A percentile compares a stretch with the other conserved stretches of the same genome.
Conservation (phyloP, 2,113 vertebrate species). For the Bolborhynchus lineola region DNA sequence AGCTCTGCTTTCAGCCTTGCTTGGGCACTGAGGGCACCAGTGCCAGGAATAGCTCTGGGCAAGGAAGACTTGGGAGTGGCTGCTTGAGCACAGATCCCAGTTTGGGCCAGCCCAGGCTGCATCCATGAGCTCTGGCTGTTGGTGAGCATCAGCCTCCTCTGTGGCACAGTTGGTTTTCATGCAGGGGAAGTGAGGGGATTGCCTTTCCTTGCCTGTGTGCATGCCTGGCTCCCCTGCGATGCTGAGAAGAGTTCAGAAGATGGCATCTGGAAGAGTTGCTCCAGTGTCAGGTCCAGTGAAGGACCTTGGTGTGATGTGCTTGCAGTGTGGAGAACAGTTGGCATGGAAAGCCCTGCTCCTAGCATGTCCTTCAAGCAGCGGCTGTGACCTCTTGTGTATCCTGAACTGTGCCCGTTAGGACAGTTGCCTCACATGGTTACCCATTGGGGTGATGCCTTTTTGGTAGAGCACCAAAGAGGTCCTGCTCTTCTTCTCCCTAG, state of each 20-base stretch:
- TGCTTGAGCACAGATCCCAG: neutral
- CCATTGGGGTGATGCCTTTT: neutral
- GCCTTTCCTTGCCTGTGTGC: neutral
- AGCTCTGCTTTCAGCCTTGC: conserved; percentile 35
- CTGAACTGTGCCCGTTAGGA: neutral
- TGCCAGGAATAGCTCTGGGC: conserved; percentile 62
- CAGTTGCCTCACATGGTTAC: accelerated
- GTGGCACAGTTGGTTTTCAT: neutral
- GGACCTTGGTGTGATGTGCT: neutral
- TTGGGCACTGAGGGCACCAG: conserved; percentile 8
- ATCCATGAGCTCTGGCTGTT: neutral
- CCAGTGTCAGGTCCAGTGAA: neutral
- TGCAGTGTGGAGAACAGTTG: neutral
- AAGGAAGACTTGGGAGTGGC: neutral
- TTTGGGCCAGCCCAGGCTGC: neutral
- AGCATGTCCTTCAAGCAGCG: neutral
- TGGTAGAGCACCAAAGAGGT: neutral
- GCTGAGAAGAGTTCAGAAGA: neutral
- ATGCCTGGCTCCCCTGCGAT: neutral
- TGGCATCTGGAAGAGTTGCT: neutral
- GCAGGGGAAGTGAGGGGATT: neutral
- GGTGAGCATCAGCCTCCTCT: neutral
- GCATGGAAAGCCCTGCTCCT: neutral
- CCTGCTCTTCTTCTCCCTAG: neutral
- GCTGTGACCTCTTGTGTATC: neutral